Conservation (phyloP, 2,113 vertebrate species). For the Myodes glareolus region DNA sequence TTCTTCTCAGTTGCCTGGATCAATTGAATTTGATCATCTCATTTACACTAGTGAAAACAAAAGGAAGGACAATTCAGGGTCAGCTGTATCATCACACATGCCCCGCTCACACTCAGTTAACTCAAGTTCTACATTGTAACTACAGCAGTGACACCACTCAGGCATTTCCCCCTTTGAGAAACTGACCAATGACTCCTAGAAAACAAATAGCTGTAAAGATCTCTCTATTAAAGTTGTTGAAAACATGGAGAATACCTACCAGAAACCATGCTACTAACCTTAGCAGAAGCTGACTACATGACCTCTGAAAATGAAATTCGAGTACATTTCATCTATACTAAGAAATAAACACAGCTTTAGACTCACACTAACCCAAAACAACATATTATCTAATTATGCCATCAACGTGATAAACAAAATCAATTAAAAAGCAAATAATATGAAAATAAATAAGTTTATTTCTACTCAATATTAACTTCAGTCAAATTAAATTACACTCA, state of each 20-base stretch:
- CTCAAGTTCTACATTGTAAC: slow-evolving; percentile 41
- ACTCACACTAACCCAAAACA: slow-evolving; percentile 65
- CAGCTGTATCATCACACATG: neutral
- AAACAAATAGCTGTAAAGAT: slow-evolving; percentile 47
- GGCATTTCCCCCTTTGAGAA: neutral
- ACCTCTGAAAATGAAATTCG: slow-evolving; percentile 60
- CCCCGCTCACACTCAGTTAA: neutral
- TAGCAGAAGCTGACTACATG: slow-evolving; percentile 43
- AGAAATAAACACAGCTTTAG: slow-evolving; percentile 61
- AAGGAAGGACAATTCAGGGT: neutral
- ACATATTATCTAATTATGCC: slow-evolving; percentile 45
- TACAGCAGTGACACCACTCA: neutral
- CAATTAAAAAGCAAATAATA: slow-evolving; percentile 70
- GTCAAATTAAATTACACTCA: slow-evolving; percentile 53
- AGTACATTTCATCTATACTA: slow-evolving; percentile 72
- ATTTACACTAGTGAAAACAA: neutral
- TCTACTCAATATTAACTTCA: slow-evolving; percentile 64
- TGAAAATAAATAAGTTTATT: slow-evolving; percentile 72
- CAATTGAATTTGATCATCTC: neutral
- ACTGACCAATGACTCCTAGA: slow-evolving; percentile 59
- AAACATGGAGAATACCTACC: neutral
- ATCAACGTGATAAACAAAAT: slow-evolving; percentile 66
- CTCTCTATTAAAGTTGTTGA: slow-evolving; percentile 33
- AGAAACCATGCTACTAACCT: slow-evolving; percentile 27
- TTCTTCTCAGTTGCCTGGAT: neutral